Evolutionary conservation across 2,113 vertebrate genomes (phyloP).

Genomic region (Dendropsophus ebraccatus): DNA sequence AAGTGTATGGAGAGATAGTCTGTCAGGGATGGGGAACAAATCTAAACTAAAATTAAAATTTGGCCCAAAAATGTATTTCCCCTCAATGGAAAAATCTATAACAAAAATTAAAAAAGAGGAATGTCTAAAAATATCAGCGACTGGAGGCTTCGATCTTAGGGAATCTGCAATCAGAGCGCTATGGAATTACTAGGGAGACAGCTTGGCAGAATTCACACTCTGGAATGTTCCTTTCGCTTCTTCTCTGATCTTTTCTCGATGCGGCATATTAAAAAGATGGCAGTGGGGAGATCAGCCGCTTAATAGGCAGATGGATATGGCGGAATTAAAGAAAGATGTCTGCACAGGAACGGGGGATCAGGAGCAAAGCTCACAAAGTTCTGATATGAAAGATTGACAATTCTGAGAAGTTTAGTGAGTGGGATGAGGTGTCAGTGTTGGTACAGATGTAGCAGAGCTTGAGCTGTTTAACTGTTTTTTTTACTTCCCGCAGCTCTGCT

Average conservation of each 20-base stretch:
- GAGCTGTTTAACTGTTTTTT: neutral
- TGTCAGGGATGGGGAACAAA: neutral
- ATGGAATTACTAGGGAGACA: constrained; percentile 66
- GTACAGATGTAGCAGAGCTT: neutral
- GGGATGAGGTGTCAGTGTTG: neutral
- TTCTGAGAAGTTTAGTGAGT: neutral
- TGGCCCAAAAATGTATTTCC: constrained; percentile 68
- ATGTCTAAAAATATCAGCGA: constrained; percentile 77
- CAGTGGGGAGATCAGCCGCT: constrained; percentile 62
- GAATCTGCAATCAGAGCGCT: constrained; percentile 74
- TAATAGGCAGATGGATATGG: constrained; percentile 56
- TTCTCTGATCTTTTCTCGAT: constrained; percentile 47
- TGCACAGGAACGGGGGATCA: neutral
- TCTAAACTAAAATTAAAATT: constrained; percentile 31
- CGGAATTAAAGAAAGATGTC: neutral
- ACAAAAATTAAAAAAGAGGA: constrained; percentile 69
- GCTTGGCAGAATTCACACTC: constrained; percentile 64
- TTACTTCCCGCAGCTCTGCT: no score
- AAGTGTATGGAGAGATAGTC: neutral
- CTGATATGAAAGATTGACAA: neutral
- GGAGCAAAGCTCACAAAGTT: neutral
- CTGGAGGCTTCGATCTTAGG: constrained; percentile 71
- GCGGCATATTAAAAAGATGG: constrained; percentile 35
- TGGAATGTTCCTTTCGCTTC: constrained; percentile 54
- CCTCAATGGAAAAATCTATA: constrained; percentile 75